Evolutionary conservation across 2,113 vertebrate species (phyloP), one percentile per base, ranked within the genome.

Genomic region (Grus americana): DNA sequence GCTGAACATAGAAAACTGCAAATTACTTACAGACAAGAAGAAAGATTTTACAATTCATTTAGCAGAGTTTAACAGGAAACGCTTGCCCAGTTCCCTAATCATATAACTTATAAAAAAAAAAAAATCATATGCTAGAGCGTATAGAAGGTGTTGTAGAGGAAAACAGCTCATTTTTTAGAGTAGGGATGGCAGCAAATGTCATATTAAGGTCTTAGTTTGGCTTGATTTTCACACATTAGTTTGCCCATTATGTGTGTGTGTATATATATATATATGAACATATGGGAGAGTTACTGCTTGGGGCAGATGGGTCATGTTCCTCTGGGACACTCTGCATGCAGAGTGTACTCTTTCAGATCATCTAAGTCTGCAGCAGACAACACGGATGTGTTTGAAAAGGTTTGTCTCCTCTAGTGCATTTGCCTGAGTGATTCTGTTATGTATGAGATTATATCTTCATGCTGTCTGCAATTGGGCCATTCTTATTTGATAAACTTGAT

Each of bases 281-380:
- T 91, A 90, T 92, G 88, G 79, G 84, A 70, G n/a, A 88, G 42
- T 80, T 80, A 84, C 23, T 73, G 73, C 79, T 46, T 76, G 40
- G 91, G 91, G 83, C 96, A 96, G 89, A 97, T 95, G 92, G 91
- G 86, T 93, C 47, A 4, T n/a, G 86, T 21, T 97, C 94, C 91
- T 76, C 74, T 82, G 96, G 91, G 95, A 94, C 68, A 11, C 12
- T 30, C 0, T 24, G 70, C 89, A 55, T 30, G 47, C 73, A 76
- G 30, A 74, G 27, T 40, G 58, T 34, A 61, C 73, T 67, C 68
- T 94, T 66, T 84, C 66, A 95, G 62, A 86, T 81, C 58, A 58
- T 70, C 73, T 79, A 81, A 90, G 84, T 68, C 58, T 79, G 61
- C 34, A 79, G 36, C 58, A 94, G 34, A 79, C 42, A 83, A 27